These are phyloP conservation scores for Aegithalos caudatus DNA, from an alignment of 2,113 vertebrate species.

Conservation along the genomic window DNA sequence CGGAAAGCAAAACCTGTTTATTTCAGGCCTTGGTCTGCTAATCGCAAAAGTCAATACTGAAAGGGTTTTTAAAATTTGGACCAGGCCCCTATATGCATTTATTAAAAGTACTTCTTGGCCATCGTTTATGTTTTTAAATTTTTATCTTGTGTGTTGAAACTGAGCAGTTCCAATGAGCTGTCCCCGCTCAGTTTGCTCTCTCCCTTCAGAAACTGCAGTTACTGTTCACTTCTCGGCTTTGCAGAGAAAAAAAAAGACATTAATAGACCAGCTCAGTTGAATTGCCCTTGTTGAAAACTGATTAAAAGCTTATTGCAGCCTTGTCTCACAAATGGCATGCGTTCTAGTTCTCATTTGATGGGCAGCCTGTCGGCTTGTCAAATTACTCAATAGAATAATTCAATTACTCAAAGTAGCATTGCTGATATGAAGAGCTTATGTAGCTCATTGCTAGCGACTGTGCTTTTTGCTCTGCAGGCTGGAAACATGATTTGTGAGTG, in stretches of 20 bases:
- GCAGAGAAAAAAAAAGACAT: neutral
- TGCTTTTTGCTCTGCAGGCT: neutral
- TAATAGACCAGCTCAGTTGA: neutral
- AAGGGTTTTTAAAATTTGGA: neutral
- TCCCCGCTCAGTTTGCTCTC: neutral
- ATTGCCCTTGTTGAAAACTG: neutral
- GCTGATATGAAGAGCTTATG: neutral
- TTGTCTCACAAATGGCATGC: neutral
- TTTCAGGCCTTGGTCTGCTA: neutral
- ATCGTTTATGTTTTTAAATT: neutral
- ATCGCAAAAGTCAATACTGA: neutral
- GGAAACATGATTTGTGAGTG: neutral
- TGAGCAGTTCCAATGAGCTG: neutral
- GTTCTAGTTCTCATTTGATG: neutral
- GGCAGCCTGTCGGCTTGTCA: conserved; percentile 3
- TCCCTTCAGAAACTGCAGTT: neutral
- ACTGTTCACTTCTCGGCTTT: neutral
- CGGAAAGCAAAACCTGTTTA: neutral
- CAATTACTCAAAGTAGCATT: neutral
- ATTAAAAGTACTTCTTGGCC: neutral
- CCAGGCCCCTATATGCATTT: neutral
- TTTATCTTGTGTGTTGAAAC: neutral
- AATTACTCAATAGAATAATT: neutral
- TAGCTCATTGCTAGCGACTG: neutral
- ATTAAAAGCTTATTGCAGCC: conserved; percentile 24